These are phyloP conservation scores for Acrobasis suavella DNA, from an alignment of 2,888 invertebrate species.

Conservation along the genomic window DNA sequence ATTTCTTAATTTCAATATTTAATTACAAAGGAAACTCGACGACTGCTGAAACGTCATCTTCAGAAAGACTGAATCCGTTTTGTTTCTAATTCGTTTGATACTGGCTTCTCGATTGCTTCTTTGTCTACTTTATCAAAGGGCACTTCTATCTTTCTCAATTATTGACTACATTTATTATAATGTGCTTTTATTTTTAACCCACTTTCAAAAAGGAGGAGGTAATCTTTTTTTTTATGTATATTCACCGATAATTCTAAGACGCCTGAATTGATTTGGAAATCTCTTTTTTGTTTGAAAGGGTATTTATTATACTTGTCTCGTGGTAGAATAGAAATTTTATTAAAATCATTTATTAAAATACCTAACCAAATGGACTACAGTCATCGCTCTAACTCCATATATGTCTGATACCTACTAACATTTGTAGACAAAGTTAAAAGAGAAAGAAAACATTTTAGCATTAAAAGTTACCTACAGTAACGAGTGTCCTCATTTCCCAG, in stretches of 20 bases:
- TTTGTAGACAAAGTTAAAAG: neutral
- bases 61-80: slow-evolving; percentile 75
- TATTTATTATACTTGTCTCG: no score
- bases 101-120: slow-evolving; percentile 67
- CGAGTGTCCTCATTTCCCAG: slow-evolving; percentile 5
- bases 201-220: no score
- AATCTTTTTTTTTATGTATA: no score
- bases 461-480: neutral
- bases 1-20: slow-evolving; percentile 84
- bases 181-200: no score
- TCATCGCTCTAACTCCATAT: neutral
- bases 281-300: no score
- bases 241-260: no score
- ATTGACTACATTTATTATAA: neutral
- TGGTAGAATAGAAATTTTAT: no score
- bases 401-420: neutral
- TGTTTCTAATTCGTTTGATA: slow-evolving; percentile 68
- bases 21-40: slow-evolving; percentile 83
- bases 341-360: no score
- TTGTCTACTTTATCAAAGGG: slow-evolving; percentile 66
- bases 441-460: no score
- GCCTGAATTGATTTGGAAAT: no score
- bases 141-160: slow-evolving; percentile 40
- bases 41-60: slow-evolving; percentile 80
- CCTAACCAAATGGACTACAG: no score